Percentiles rank a stretch among this genome's conserved stretches.
phyloP scores from a whole-genome alignment of 2,113 vertebrate species.

The Pan paniscus region DNA sequence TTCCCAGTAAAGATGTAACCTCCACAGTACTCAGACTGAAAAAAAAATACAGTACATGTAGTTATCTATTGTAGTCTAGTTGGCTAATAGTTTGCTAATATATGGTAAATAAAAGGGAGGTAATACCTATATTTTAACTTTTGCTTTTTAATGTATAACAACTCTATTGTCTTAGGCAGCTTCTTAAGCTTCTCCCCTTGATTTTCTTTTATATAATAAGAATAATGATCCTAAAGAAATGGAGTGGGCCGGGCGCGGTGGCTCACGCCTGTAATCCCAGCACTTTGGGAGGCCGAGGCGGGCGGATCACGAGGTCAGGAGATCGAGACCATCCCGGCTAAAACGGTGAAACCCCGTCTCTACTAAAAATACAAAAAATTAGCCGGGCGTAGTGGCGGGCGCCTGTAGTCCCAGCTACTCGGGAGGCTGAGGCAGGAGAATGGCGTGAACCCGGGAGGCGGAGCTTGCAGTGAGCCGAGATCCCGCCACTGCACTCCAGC shows the following conservation, averaged over 20 bases:
- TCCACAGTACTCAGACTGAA: conserved; percentile 91
- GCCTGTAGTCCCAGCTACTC: too few relatives aligned
- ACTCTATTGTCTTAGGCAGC: background rate
- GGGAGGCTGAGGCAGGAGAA: too few relatives aligned
- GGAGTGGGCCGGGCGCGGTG: background rate
- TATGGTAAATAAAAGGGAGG: background rate
- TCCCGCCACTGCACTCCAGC: too few relatives aligned
- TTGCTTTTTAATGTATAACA: background rate
- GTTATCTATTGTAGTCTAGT: background rate
- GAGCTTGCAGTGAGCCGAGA: too few relatives aligned
- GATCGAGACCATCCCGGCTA: too few relatives aligned
- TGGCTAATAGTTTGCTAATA: background rate
- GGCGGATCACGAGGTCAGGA: too few relatives aligned
- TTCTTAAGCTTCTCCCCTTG: background rate
- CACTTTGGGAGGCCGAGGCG: too few relatives aligned
- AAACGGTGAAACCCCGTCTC: too few relatives aligned
- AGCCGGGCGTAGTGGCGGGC: too few relatives aligned
- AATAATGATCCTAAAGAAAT: conserved; percentile 8
- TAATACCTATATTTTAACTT: background rate
- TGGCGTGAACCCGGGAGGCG: too few relatives aligned
- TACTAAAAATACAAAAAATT: too few relatives aligned
- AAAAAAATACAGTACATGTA: background rate
- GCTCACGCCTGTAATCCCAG: too few relatives aligned
- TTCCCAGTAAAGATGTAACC: conserved; percentile 90
- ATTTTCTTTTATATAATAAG: conserved; percentile 31